Evolutionary conservation across 2,888 invertebrate genomes (phyloP).

Genomic region (Diloba caeruleocephala): DNA sequence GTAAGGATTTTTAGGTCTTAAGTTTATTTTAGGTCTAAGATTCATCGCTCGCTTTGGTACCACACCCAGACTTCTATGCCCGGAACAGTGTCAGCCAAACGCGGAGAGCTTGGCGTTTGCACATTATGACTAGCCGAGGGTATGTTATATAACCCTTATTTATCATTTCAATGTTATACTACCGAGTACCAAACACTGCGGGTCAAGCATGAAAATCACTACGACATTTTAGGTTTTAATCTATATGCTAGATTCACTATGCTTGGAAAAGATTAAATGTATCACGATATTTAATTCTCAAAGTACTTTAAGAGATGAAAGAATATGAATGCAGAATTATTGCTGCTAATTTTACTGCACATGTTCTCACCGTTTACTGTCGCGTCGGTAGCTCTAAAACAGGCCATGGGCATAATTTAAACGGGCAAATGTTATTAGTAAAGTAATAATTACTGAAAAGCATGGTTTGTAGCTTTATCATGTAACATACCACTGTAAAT

Average conservation of each 20-base stretch:
- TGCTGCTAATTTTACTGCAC: conserved; percentile 37
- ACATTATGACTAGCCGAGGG: conserved; percentile 84
- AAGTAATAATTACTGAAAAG: conserved; percentile 42
- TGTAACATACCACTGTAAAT: no score
- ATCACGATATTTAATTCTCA: conserved; percentile 28
- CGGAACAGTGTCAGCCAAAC: conserved; percentile 85
- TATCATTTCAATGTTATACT: conserved; percentile 62
- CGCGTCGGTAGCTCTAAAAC: no score
- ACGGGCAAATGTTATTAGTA: no score
- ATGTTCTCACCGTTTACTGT: conserved; percentile 44
- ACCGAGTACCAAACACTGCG: conserved; percentile 41
- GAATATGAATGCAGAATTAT: conserved; percentile 27
- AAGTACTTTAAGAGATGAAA: conserved; percentile 3
- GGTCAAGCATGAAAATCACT: conserved; percentile 37
- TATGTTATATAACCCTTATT: conserved; percentile 66
- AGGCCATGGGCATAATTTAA: conserved; percentile 35
- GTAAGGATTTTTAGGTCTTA: no score
- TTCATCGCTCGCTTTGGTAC: conserved; percentile 60
- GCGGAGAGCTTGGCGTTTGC: conserved; percentile 86
- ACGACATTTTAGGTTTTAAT: conserved; percentile 20
- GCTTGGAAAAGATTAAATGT: no score
- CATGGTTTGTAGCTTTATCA: no score
- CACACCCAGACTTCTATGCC: conserved; percentile 61
- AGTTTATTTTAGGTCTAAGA: background rate
- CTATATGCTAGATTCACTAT: no score